phyloP scores from a whole-genome alignment of 2,113 vertebrate species.

The Columba janthina region DNA sequence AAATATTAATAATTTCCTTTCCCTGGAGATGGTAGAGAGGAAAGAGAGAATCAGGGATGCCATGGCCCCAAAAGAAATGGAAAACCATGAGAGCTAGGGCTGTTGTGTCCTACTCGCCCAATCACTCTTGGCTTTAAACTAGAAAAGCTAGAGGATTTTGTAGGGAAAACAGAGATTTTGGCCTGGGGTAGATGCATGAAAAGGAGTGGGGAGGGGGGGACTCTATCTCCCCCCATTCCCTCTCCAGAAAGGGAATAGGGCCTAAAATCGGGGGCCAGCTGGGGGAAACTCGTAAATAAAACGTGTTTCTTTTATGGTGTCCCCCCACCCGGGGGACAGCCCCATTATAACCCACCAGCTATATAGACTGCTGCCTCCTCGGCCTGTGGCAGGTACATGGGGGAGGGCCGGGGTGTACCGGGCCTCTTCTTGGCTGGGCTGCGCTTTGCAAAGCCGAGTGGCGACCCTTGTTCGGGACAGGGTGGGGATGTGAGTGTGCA shows the following conservation, averaged over 20 bases:
- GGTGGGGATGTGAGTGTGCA: fast-evolving
- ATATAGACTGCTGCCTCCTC: constrained; percentile 14
- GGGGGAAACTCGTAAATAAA: constrained; percentile 49
- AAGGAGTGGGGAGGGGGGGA: background rate
- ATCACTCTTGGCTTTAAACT: background rate
- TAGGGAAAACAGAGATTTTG: constrained; percentile 1
- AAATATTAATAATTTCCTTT: background rate
- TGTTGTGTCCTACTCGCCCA: background rate
- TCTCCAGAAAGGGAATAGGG: background rate
- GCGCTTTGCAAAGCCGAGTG: background rate
- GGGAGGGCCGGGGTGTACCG: background rate
- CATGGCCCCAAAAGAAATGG: background rate
- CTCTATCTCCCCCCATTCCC: background rate
- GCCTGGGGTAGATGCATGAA: background rate
- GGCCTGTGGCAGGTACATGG: background rate
- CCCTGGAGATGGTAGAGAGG: no score
- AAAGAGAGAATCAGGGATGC: background rate
- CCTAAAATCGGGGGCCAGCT: constrained; percentile 47
- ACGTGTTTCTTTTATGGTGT: constrained; percentile 49
- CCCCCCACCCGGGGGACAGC: constrained; percentile 23
- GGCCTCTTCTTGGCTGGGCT: background rate
- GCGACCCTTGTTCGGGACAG: background rate
- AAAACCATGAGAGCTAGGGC: background rate
- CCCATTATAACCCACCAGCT: constrained; percentile 28
- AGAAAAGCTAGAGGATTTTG: background rate